Base-by-base conservation (phyloP, 1,140 invertebrate species). In the Manduca sexta region DNA sequence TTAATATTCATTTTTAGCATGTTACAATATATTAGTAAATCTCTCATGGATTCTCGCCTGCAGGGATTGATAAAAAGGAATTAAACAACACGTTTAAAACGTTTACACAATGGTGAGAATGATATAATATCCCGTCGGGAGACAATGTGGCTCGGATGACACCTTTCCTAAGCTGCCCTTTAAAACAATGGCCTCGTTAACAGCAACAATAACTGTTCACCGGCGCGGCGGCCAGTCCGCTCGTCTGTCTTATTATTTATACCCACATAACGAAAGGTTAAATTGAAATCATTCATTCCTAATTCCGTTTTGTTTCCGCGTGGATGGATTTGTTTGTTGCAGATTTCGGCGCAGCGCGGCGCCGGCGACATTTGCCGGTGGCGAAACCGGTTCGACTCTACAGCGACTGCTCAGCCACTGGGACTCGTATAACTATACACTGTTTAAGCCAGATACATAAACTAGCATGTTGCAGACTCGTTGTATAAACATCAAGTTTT, bases 401-500 rank as follows among this genome's bases (percentile, higher is more conserved):
- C n/a, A n/a, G n/a, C n/a, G 42, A 42, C 26, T 56, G 17, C 18
- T 13, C 18, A 38, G 14, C 31, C 21, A 44, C 21, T 26, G 8
- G n/a, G 21, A 26, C 4, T 14, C 42, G 41, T 56, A 50, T 61
- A 42, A 16, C 15, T 52, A 42, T 37, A 39, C 45, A 35, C 26
- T 34, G 37, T 47, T 45, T 46, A 52, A 48, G 44, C 49, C 47
- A 58, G 57, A 69, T 74, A 69, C 69, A 74, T 75, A 75, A 71
- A 71, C 57, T 67, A 69, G 66, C 60, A 57, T 67, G 61, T 56
- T 70, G 69, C 63, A 61, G 70, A 75, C 71, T 77, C 49, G 60
- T 52, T 59, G 68, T 77, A 77, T 84, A 80, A 82, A 84, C 78
- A 82, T 77, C 64, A 74, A 73, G 74, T 82, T 84, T 82, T 84